Percentiles rank a stretch among this genome's conserved stretches.
Conservation (phyloP, 2,113 vertebrate genomes). For the Blennius ocellaris region DNA sequence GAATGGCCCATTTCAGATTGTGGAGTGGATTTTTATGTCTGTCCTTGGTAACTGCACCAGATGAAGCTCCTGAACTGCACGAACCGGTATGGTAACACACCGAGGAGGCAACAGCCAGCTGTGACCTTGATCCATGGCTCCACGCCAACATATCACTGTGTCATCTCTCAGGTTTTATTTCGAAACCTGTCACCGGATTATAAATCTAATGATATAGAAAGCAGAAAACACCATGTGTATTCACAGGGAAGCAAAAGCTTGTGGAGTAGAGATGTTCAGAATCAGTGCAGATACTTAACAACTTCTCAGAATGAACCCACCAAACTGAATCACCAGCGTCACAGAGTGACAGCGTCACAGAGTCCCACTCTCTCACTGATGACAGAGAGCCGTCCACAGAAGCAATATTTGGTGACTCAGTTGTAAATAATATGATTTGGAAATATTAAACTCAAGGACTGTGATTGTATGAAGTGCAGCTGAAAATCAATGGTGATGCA, state of each 20-base stretch:
- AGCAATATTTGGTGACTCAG: background rate
- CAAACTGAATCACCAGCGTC: background rate
- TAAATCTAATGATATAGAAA: slow-evolving; percentile 2
- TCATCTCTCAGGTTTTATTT: slow-evolving; percentile 15
- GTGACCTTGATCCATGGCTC: slow-evolving; percentile 41
- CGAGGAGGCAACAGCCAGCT: background rate
- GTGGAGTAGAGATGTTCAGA: background rate
- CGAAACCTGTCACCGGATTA: slow-evolving; percentile 13
- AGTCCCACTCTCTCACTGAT: background rate
- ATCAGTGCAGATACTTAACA: background rate
- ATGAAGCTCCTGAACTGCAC: background rate
- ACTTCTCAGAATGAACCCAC: background rate
- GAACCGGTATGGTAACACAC: background rate
- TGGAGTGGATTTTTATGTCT: slow-evolving; percentile 11
- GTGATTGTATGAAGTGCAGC: background rate
- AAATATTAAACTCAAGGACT: background rate
- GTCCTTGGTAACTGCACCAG: background rate
- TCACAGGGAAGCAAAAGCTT: background rate
- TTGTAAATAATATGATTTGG: background rate
- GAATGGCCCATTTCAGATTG: background rate
- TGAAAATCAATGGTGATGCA: background rate
- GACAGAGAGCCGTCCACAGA: background rate
- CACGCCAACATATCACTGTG: background rate
- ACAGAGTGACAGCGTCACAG: background rate
- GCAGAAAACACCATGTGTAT: background rate